Conservation (phyloP, 2,888 invertebrate genomes). For the Petrophora chlorosata region DNA sequence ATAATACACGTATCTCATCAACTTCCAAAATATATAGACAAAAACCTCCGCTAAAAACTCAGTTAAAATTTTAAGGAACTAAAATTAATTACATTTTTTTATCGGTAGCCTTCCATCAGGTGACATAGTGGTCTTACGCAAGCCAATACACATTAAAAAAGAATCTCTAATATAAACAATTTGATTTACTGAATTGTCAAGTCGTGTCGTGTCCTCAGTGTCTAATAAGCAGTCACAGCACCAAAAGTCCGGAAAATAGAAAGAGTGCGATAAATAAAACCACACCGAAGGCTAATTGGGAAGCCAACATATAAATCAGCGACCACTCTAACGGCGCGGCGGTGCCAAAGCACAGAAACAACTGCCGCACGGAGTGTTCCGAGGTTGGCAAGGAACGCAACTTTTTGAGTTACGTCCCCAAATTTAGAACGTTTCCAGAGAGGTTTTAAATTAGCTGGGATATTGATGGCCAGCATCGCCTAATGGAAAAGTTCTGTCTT, state of each 20-base stretch:
- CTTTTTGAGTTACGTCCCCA: conserved; percentile 35
- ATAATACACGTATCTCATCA: no score
- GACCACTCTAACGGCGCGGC: conserved; percentile 50
- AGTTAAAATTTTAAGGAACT: no score
- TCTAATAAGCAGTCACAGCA: conserved; percentile 37
- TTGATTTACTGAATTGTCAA: conserved; percentile 7
- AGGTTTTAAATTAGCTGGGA: conserved; percentile 24
- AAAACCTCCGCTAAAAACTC: no score
- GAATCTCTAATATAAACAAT: no score
- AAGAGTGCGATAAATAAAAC: conserved; percentile 77
- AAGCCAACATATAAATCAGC: conserved; percentile 76
- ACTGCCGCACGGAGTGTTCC: conserved; percentile 37
- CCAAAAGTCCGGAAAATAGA: conserved; percentile 73
- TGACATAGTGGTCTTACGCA: no score
- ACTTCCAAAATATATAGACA: no score
- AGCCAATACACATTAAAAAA: no score
- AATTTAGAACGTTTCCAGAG: conserved; percentile 29
- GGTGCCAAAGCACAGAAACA: conserved; percentile 40
- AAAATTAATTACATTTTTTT: no score
- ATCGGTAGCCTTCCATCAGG: no score
- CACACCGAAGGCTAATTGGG: conserved; percentile 72
- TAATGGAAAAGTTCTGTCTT: neutral
- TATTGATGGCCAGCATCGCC: conserved; percentile 20
- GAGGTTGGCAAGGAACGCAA: conserved; percentile 48
- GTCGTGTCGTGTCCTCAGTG: conserved; percentile 28